Percentiles rank a stretch among this genome's conserved stretches.
Conservation (phyloP, 2,797 vertebrate species). For the Enteromius thamalakanensis region DNA sequence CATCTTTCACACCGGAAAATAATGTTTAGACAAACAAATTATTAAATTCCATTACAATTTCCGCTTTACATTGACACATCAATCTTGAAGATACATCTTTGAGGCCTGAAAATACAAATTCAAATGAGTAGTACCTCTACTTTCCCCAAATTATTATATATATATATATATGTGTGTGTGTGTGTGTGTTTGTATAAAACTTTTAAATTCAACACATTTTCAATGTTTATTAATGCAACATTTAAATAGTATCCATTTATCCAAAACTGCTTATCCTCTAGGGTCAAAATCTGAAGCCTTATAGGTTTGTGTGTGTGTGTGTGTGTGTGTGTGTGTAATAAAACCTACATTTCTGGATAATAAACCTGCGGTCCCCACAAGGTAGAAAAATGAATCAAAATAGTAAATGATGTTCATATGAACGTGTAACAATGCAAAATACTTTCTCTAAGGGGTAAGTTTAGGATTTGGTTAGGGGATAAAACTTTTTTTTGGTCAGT, state of each 20-base stretch:
- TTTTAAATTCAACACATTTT: not conserved
- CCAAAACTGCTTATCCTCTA: not conserved
- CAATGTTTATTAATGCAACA: not conserved
- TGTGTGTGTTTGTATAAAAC: not conserved
- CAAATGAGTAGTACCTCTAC: not conserved
- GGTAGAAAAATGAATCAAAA: too few relatives aligned
- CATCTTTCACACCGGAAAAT: conserved; percentile 40
- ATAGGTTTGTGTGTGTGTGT: too few relatives aligned
- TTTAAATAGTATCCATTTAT: not conserved
- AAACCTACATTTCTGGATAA: too few relatives aligned
- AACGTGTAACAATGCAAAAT: too few relatives aligned
- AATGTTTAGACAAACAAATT: conserved; percentile 14
- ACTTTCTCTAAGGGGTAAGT: too few relatives aligned
- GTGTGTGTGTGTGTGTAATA: too few relatives aligned
- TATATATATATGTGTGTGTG: too few relatives aligned
- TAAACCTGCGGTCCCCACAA: too few relatives aligned
- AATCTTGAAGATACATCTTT: not conserved
- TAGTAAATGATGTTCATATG: too few relatives aligned
- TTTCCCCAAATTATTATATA: not conserved
- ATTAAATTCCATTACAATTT: conserved; percentile 23
- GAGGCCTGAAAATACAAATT: not conserved
- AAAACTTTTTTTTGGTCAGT: too few relatives aligned
- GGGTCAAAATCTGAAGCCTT: not conserved
- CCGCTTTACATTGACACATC: not conserved
- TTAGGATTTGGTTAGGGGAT: too few relatives aligned